Evolutionary conservation across 1,140 invertebrate genomes (phyloP).

Genomic region (Euwallacea fornicatus): DNA sequence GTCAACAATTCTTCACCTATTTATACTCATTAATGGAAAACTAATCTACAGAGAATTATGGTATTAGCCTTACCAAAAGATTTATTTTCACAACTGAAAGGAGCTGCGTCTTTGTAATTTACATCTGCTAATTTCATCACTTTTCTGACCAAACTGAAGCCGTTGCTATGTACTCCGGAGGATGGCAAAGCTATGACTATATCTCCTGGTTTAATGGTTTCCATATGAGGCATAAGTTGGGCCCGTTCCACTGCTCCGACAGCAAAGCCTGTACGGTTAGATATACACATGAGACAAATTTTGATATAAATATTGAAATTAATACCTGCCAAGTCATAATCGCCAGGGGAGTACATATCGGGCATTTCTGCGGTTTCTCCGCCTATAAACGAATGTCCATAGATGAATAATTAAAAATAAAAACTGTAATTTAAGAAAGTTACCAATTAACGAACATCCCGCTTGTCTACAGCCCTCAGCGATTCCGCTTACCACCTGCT

Average conservation of each 20-base stretch:
- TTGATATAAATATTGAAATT: neutral
- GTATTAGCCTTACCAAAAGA: constrained; percentile 58
- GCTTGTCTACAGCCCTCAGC: constrained; percentile 83
- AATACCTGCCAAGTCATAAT: constrained; percentile 86
- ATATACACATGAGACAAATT: neutral
- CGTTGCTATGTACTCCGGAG: constrained; percentile 92
- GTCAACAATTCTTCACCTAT: constrained; percentile 83
- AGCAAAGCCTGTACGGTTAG: constrained; percentile 67
- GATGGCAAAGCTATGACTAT: constrained; percentile 86
- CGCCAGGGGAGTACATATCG: constrained; percentile 82
- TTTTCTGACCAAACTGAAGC: constrained; percentile 91
- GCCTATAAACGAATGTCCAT: constrained; percentile 56
- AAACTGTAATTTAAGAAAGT: neutral
- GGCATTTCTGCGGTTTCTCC: constrained; percentile 98
- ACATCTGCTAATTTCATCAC: constrained; percentile 71
- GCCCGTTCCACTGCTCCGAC: constrained; percentile 85
- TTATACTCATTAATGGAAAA: constrained; percentile 12
- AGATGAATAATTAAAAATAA: too few relatives aligned
- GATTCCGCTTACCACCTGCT: constrained; percentile 80
- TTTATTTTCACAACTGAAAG: constrained; percentile 69
- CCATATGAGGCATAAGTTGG: constrained; percentile 71
- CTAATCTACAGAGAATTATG: neutral
- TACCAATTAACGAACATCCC: constrained; percentile 87
- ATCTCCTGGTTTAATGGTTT: constrained; percentile 76
- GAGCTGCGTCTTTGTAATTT: constrained; percentile 69